Evolutionary conservation across 2,113 vertebrate species (phyloP).

Genomic region (Blennius ocellaris): DNA sequence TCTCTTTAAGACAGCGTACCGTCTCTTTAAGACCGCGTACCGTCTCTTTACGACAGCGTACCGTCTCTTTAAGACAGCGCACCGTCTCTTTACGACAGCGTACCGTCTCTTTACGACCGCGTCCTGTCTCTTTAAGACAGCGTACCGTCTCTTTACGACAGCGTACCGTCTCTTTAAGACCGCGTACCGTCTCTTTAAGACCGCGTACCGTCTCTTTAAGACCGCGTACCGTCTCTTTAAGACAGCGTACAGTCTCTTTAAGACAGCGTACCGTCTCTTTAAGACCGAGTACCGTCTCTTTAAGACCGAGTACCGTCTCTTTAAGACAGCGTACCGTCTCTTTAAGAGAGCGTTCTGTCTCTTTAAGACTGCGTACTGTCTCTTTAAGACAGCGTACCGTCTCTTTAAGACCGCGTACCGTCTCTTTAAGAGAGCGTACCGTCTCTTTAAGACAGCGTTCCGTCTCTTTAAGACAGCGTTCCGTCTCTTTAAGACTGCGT

Average conservation of each 20-base stretch:
- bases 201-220: background rate
- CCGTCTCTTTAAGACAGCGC: background rate
- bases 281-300: too few species aligned
- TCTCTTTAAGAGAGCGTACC: too few species aligned
- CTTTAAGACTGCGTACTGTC: background rate
- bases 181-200: background rate
- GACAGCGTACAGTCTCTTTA: constrained; percentile 3
- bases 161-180: too few species aligned
- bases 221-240: constrained; percentile 17
- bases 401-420: background rate
- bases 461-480: too few species aligned
- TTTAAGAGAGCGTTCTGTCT: background rate
- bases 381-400: constrained; percentile 30
- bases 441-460: too few species aligned
- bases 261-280: background rate
- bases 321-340: fast-evolving
- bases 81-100: constrained; percentile 34
- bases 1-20: too few species aligned
- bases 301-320: too few species aligned
- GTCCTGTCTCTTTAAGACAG: too few species aligned
- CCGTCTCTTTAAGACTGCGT: background rate
- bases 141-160: too few species aligned
- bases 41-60: background rate
- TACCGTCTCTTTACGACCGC: background rate
- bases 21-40: too few species aligned